phyloP scores from a whole-genome alignment of 2,888 invertebrate genomes.

The Argyresthia albistria region DNA sequence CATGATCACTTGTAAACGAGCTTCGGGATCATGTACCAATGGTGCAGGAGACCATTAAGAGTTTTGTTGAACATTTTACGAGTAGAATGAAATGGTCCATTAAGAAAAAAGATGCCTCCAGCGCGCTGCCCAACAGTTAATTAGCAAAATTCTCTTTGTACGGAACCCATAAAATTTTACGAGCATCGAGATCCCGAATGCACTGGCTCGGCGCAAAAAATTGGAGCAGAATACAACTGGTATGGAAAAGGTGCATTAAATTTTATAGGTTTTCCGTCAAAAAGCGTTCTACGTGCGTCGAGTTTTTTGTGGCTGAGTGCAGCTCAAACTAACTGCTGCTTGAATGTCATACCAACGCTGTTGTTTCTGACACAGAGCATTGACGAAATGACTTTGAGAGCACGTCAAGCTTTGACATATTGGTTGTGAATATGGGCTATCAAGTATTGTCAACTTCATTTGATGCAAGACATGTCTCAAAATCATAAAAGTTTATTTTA shows the following conservation, averaged over 20 bases:
- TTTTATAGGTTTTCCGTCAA: constrained; percentile 68
- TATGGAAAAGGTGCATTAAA: constrained; percentile 68
- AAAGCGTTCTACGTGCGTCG: constrained; percentile 55
- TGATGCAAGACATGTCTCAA: too few relatives aligned
- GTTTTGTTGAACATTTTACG: constrained; percentile 3
- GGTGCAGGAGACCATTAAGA: neutral
- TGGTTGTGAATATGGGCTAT: too few relatives aligned
- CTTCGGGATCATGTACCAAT: neutral
- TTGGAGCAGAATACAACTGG: constrained; percentile 55
- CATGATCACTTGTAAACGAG: neutral
- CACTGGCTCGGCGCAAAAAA: constrained; percentile 34
- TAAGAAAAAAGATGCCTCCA: constrained; percentile 41
- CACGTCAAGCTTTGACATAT: too few relatives aligned
- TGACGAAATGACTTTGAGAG: too few relatives aligned
- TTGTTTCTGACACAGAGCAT: too few relatives aligned
- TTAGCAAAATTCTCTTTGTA: constrained; percentile 70
- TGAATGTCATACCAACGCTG: too few relatives aligned
- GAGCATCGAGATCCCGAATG: constrained; percentile 57
- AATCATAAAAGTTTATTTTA: too few relatives aligned
- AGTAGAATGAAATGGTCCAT: constrained; percentile 11
- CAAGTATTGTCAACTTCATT: too few relatives aligned
- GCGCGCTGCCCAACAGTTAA: constrained; percentile 40
- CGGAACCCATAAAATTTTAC: constrained; percentile 69
- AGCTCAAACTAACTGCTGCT: too few relatives aligned
- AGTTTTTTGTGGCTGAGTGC: constrained; percentile 14